phyloP scores from a whole-genome alignment of 2,113 vertebrate genomes.

The Bombycilla garrulus region DNA sequence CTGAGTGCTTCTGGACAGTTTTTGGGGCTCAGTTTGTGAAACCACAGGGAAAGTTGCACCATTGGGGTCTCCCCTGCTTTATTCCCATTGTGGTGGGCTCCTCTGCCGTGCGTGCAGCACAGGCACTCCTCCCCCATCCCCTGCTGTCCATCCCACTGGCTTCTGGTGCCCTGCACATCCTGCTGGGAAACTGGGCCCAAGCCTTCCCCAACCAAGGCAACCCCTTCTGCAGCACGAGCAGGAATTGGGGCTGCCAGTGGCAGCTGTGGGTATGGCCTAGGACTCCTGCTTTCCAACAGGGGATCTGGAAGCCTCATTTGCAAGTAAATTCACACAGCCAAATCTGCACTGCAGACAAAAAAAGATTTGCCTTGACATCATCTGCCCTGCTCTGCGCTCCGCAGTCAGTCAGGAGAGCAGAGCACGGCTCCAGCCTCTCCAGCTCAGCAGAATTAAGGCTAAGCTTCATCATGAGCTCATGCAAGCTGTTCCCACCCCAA shows the following conservation, averaged over 20 bases:
- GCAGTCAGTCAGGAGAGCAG: conserved; percentile 41
- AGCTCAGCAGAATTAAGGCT: conserved; percentile 13
- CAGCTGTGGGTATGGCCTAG: not conserved
- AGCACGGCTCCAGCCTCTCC: conserved; percentile 6
- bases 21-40: not conserved
- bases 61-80: accelerated
- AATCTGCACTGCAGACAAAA: conserved; percentile 37
- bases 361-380: conserved; percentile 42
- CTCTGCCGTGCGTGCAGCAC: not conserved
- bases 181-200: not conserved
- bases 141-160: not conserved
- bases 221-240: not conserved
- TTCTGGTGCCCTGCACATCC: not conserved
- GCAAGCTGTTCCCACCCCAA: conserved; percentile 59
- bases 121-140: not conserved
- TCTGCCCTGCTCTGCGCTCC: conserved; percentile 18
- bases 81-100: not conserved
- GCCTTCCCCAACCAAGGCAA: not conserved
- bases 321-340: conserved; percentile 36
- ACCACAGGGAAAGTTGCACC: not conserved
- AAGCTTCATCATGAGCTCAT: conserved; percentile 45
- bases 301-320: conserved; percentile 33
- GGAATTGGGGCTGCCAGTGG: not conserved
- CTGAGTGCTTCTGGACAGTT: not conserved
- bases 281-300: not conserved